These are phyloP conservation scores for Sinella curviseta DNA, from an alignment of 1,140 invertebrate genomes.

Conservation along the genomic window DNA sequence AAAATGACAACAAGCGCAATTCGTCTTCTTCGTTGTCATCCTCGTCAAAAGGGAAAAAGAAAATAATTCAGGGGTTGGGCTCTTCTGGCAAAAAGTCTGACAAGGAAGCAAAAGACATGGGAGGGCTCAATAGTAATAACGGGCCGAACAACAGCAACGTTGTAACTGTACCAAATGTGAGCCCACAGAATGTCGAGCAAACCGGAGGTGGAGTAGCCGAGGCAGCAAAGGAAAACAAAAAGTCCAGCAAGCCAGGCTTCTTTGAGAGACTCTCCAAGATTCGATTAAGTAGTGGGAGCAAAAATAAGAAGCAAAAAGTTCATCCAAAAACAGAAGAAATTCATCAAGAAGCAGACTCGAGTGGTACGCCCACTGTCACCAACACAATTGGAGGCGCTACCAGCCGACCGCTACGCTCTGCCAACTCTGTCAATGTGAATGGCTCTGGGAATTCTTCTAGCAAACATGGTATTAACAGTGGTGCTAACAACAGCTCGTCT, in stretches of 20 bases:
- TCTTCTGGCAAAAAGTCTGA: slow-evolving; percentile 22
- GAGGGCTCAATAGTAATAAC: background rate
- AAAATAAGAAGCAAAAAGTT: slow-evolving; percentile 45
- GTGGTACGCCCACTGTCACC: background rate
- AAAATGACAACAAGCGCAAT: slow-evolving; percentile 31
- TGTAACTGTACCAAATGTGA: background rate
- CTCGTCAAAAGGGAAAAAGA: slow-evolving; percentile 22
- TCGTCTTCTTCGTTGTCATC: slow-evolving; percentile 8
- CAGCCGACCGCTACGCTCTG: background rate
- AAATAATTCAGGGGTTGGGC: slow-evolving; percentile 8
- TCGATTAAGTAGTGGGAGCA: slow-evolving; percentile 42
- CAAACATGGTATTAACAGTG: background rate
- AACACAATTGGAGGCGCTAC: background rate
- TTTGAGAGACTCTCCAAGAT: slow-evolving; percentile 47
- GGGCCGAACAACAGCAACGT: background rate
- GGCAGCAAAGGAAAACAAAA: slow-evolving; percentile 37
- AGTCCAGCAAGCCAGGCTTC: slow-evolving; percentile 44
- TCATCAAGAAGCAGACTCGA: slow-evolving; percentile 4
- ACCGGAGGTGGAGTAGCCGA: slow-evolving; percentile 30
- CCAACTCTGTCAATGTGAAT: slow-evolving; percentile 7
- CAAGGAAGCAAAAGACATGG: slow-evolving; percentile 27
- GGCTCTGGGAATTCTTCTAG: no score
- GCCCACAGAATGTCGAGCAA: slow-evolving; percentile 6
- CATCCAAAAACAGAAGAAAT: slow-evolving; percentile 43
- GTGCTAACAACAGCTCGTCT: background rate